Evolutionary conservation across 2,797 vertebrate genomes (phyloP), one percentile per base, ranked within the genome.

Genomic region (Fringilla coelebs): DNA sequence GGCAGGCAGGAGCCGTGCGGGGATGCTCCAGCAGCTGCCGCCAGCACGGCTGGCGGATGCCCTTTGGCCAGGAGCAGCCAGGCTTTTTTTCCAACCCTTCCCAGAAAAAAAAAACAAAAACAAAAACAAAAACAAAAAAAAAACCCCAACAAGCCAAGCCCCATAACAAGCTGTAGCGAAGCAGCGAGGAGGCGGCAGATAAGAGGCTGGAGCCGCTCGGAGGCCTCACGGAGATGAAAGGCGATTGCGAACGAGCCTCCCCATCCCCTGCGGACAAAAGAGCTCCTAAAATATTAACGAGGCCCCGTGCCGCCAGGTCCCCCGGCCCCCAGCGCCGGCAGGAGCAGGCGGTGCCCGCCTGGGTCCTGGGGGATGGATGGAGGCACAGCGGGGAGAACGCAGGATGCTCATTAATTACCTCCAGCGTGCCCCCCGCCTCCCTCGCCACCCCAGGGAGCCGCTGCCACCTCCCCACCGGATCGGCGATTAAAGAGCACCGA

Each of bases 231-330:
- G 90, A 92, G 94, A 96, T 94, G 93, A 96, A 96, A 94, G 95
- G 82, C 79, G 31, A 86, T 88, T 90, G 92, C 58, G 31, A 90
- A 70, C n/a, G 46, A 89, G 73, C 80, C 89, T 85, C 74, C 85
- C 62, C 85, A 63, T 87, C 93, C 91, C 91, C 92, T 85, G 94
- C 62, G 67, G 96, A 96, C 87, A 94, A 89, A 93, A 82, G 84
- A 89, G 87, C 94, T 97, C 94, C 94, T 97, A 96, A 97, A 97
- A 96, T 96, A 96, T 96, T 96, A 97, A 96, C 77, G 19, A 87
- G 92, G 82, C 88, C 91, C 93, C 29, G 65, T 55, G 83, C 91
- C 28, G 63, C 81, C 77, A 34, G 84, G 94, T 89, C 76, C 91
- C 88, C 71, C 24, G 72, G 96, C 85, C 85, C 90, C 85, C 84